These are phyloP conservation scores for Lanius ludovicianus DNA, from an alignment of 2,113 vertebrate genomes.

Conservation along the genomic window DNA sequence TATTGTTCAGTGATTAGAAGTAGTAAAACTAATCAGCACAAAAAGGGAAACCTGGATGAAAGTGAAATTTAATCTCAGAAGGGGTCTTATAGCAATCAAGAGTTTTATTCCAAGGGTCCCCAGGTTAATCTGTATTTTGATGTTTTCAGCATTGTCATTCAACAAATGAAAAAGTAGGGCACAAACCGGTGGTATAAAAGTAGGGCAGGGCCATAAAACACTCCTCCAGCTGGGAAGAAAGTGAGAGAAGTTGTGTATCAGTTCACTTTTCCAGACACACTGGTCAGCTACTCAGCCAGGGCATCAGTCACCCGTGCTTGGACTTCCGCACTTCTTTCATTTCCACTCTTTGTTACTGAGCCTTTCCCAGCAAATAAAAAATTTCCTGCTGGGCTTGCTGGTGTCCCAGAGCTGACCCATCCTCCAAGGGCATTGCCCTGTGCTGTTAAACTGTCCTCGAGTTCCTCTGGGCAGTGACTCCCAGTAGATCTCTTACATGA, in stretches of 20 bases:
- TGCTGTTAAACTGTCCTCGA: neutral
- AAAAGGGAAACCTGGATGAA: neutral
- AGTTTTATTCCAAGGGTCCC: neutral
- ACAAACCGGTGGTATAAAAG: neutral
- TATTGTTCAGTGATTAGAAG: neutral
- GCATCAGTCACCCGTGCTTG: accelerated
- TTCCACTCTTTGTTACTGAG: neutral
- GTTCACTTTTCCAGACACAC: neutral
- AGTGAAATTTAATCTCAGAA: neutral
- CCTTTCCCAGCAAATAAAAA: neutral
- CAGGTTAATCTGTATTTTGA: neutral
- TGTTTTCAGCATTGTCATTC: neutral
- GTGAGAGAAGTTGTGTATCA: neutral
- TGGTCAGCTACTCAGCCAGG: neutral
- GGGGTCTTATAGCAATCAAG: neutral
- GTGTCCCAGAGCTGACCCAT: neutral
- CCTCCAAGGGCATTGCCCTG: neutral
- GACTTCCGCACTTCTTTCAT: neutral
- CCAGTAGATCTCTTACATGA: neutral
- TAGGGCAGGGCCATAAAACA: neutral
- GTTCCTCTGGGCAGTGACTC: neutral
- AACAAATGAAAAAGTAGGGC: neutral
- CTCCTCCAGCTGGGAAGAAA: neutral
- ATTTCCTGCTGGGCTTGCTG: neutral
- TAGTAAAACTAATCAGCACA: neutral